Base-by-base conservation (phyloP, 2,797 vertebrate species). In the Arrhamphus sclerolepis region DNA sequence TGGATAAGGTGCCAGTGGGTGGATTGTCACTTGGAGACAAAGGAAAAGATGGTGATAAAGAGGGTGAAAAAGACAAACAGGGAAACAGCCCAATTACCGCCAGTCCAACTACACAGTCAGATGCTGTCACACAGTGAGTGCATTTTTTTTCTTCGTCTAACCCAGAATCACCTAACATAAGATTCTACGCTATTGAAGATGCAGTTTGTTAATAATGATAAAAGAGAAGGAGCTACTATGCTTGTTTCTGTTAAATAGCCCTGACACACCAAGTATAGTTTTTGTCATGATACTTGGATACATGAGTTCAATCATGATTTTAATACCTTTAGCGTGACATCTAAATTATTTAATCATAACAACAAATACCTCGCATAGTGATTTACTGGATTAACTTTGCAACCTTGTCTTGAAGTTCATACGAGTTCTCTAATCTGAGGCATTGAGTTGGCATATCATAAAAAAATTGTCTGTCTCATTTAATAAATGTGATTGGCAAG, bases 61-160 rank as follows among this genome's bases (percentile, higher is more conserved):
- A 78, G 21, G 40, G 42, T 2, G 70, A 80, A 69, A 82, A 73
- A 59, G 73, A 48, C 62, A 75, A 82, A 62, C 64, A 53, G 6
- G 84, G 64, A 63, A 80, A 80, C 46, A 76, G 73, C 60, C 50
- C 80, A 54, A 17, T 65, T 7, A 59, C 80, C 1, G 18, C 77
- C 56, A 81, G 82, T 82, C 63, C 80, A 50, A 11, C 73, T 5
- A 70, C 64, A 57, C 81, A 75, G 63, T 48, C 76, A 0, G 61
- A 82, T 63, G 66, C 83, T 56, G 72, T 78, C 58, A 72, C 82
- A 71, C 83, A 86, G 89, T 90, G 74, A 89, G 86, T 80, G 28
- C 58, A 20, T 48, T 43, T 65, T 17, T 34, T 18, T 64, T 38
- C 13, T 8, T 14, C 47, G 43, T 5, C 7, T 54, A 1, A 34